Percentiles rank a stretch among this genome's conserved stretches.
These are phyloP conservation scores for Gadus macrocephalus DNA, from an alignment of 2,113 vertebrate genomes.

Conservation along the genomic window DNA sequence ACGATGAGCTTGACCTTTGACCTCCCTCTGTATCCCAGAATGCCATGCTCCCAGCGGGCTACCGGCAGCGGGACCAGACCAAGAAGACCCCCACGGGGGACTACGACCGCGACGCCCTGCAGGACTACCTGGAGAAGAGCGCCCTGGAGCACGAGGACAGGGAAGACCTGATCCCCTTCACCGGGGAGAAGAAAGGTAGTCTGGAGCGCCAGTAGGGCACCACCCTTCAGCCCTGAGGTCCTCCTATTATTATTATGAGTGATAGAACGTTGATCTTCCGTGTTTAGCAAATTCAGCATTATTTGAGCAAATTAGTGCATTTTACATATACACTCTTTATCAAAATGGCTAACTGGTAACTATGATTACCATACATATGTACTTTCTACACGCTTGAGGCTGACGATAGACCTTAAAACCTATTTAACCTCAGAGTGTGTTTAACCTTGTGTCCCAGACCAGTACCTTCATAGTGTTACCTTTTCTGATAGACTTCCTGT, in stretches of 20 bases:
- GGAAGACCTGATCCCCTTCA: slow-evolving; percentile 91
- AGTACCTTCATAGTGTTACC: not conserved
- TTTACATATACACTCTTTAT: no score
- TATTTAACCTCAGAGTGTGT: not conserved
- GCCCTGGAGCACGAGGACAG: slow-evolving; percentile 81
- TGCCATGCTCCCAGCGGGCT: slow-evolving; percentile 85
- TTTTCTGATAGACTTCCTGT: not conserved
- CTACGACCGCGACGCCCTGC: slow-evolving; percentile 80
- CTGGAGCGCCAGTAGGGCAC: not conserved
- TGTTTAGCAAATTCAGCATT: not conserved
- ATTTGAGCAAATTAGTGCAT: no score
- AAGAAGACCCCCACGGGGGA: slow-evolving; percentile 86
- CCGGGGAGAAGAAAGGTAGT: slow-evolving; percentile 87
- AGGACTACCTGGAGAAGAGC: slow-evolving; percentile 87
- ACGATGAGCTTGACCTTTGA: no score
- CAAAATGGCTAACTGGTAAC: no score
- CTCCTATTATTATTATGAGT: no score
- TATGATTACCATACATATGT: no score
- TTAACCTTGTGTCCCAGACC: not conserved
- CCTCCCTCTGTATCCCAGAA: slow-evolving; percentile 73
- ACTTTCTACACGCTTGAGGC: no score
- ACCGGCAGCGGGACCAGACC: slow-evolving; percentile 89
- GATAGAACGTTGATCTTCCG: not conserved
- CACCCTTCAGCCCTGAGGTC: no score
- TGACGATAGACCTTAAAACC: no score